A percentile compares a stretch with the other conserved stretches of the same genome.
Conservation (phyloP, 2,797 vertebrate species). For the Sitta carolinensis region DNA sequence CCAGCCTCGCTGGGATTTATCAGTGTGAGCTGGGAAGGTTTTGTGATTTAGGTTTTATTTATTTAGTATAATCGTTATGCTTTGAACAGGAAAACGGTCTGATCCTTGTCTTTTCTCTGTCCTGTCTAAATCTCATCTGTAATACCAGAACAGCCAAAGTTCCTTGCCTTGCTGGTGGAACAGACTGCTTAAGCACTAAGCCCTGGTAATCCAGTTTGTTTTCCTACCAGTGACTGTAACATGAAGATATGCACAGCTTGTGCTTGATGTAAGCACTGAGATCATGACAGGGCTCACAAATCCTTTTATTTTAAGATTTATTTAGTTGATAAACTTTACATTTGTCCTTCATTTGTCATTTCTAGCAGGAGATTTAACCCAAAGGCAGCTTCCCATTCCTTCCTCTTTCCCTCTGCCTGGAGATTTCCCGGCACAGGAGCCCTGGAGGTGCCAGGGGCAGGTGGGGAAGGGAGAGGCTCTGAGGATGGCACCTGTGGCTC, state of each 20-base stretch:
- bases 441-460: neutral
- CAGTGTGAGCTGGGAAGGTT: neutral
- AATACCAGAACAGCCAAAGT: neutral
- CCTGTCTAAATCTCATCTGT: neutral
- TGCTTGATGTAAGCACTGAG: conserved; percentile 44
- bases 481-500: neutral
- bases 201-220: conserved; percentile 53
- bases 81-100: neutral
- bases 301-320: conserved; percentile 48
- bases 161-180: conserved; percentile 6
- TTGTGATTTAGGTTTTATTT: neutral
- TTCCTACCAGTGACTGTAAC: neutral
- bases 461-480: fast-evolving
- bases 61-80: neutral
- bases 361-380: neutral
- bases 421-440: neutral
- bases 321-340: neutral
- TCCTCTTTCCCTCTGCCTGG: neutral
- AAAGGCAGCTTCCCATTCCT: neutral
- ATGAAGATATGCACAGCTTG: conserved; percentile 46
- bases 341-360: neutral
- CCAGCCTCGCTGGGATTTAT: neutral
- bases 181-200: conserved; percentile 38
- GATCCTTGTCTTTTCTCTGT: neutral
- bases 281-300: conserved; percentile 20